Evolutionary conservation across 2,797 vertebrate genomes (phyloP).

Genomic region (Dendrocincla tyrannina): DNA sequence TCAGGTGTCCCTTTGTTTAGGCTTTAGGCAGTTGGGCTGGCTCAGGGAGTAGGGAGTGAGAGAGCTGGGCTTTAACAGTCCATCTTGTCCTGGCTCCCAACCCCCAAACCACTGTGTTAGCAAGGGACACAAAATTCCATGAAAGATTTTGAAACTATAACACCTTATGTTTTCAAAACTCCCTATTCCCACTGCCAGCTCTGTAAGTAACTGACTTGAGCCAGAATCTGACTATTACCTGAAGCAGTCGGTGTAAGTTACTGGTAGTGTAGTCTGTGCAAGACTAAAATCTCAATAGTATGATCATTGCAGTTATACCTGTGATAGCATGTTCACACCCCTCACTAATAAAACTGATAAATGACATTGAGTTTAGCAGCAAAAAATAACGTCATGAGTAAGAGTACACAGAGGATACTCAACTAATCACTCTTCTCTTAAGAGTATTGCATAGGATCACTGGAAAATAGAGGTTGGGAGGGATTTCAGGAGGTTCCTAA

Average conservation of each 20-base stretch:
- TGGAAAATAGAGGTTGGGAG: neutral
- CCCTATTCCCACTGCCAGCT: neutral
- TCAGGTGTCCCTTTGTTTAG: too few species aligned
- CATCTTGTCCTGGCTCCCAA: too few species aligned
- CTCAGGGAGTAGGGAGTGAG: too few species aligned
- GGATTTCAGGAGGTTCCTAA: neutral
- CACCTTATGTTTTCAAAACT: neutral
- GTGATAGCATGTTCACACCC: rapidly evolving
- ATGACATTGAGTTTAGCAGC: neutral
- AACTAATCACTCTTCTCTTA: neutral
- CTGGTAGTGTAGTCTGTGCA: neutral
- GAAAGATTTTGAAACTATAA: too few species aligned
- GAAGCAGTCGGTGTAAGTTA: neutral
- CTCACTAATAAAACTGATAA: neutral
- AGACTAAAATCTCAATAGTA: neutral
- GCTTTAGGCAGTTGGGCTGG: too few species aligned
- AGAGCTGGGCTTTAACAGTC: too few species aligned
- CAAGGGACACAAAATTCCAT: too few species aligned
- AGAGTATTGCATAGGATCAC: neutral
- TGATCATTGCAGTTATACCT: neutral
- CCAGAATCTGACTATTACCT: neutral
- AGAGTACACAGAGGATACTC: neutral
- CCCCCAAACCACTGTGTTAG: too few species aligned
- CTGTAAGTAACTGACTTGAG: neutral
- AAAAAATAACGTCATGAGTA: neutral